Percentiles rank a stretch among this genome's conserved stretches.
phyloP scores from a whole-genome alignment of 2,797 vertebrate genomes.

The Tolypeutes matacus region DNA sequence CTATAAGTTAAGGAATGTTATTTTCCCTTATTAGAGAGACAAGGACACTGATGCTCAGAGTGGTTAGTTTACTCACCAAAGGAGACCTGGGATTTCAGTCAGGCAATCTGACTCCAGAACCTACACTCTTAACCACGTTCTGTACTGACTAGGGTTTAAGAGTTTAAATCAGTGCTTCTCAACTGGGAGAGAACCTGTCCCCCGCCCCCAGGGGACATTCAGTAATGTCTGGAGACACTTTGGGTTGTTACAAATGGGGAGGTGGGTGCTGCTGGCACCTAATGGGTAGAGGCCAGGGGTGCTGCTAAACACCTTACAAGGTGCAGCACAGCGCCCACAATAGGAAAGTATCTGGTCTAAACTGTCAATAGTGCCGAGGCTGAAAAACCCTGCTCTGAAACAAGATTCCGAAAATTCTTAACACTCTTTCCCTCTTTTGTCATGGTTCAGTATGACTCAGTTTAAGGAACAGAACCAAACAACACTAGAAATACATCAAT shows the following conservation, averaged over 20 bases:
- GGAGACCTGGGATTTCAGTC: neutral
- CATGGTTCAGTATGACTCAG: neutral
- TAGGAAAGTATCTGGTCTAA: neutral
- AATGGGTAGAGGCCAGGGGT: neutral
- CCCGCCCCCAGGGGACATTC: neutral
- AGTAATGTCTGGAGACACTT: neutral
- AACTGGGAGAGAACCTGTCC: neutral
- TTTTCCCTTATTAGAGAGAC: neutral
- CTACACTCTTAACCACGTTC: neutral
- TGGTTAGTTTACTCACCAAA: neutral
- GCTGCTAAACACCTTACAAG: neutral
- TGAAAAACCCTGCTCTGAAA: neutral
- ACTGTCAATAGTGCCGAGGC: neutral
- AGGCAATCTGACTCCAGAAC: neutral
- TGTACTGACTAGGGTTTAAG: neutral
- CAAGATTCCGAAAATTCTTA: neutral
- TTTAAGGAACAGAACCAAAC: neutral
- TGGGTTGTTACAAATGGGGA: neutral
- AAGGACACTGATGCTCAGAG: neutral
- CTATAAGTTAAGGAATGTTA: neutral
- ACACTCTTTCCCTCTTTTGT: neutral
- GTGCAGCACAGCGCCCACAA: neutral
- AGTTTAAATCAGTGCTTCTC: neutral
- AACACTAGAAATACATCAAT: neutral
- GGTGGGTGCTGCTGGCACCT: rapidly evolving